Conservation (phyloP, 2,113 vertebrate genomes). For the Mustelus asterias region DNA sequence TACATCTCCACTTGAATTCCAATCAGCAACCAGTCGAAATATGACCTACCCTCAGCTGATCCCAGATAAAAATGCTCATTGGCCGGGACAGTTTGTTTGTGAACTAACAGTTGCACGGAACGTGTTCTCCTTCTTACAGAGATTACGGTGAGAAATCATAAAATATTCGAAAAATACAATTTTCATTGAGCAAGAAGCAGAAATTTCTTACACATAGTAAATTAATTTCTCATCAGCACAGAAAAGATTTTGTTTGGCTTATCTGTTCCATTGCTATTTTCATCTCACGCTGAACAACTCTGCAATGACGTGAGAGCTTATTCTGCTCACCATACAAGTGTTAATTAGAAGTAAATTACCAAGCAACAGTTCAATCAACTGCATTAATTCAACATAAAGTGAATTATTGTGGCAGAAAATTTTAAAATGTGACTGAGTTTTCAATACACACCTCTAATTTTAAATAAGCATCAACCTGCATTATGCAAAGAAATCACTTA, state of each 20-base stretch:
- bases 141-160: conserved; percentile 17
- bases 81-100: neutral
- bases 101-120: neutral
- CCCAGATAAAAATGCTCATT: conserved; percentile 16
- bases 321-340: conserved; percentile 74
- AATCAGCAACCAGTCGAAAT: neutral
- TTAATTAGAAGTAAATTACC: conserved; percentile 80
- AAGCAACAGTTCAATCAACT: conserved; percentile 73
- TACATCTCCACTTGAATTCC: neutral
- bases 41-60: neutral
- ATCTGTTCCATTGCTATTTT: conserved; percentile 73
- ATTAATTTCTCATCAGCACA: conserved; percentile 77
- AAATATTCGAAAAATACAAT: conserved; percentile 25
- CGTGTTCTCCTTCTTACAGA: neutral
- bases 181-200: conserved; percentile 46
- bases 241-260: conserved; percentile 68
- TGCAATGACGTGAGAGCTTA: conserved; percentile 67
- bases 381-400: conserved; percentile 78
- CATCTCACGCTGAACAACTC: conserved; percentile 74
- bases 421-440: conserved; percentile 78
- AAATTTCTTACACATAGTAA: conserved; percentile 65
- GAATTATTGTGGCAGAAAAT: conserved; percentile 79
- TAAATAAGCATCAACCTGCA: conserved; percentile 13
- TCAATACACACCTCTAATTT: conserved; percentile 39
- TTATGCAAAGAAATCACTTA: neutral